These are phyloP conservation scores for Ficedula albicollis DNA, from an alignment of 2,797 vertebrate genomes.

Conservation along the genomic window DNA sequence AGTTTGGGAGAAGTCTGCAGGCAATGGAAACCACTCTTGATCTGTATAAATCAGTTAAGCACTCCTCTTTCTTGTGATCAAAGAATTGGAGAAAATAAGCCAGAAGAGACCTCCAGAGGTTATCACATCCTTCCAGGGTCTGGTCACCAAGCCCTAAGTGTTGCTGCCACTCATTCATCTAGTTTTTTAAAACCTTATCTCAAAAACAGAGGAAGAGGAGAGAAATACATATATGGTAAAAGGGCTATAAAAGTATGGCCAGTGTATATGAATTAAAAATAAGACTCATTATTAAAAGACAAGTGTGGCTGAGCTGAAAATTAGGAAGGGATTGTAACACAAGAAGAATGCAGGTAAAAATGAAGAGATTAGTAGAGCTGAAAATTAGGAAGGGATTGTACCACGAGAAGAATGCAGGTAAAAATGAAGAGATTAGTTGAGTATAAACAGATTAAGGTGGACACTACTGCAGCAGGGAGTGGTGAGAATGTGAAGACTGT, in stretches of 20 bases:
- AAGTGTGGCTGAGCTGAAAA: neutral
- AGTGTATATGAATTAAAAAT: neutral
- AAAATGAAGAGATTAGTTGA: neutral
- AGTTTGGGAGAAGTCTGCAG: neutral
- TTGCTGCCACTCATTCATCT: neutral
- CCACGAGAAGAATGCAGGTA: neutral
- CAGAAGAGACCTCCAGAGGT: neutral
- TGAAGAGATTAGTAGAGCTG: neutral
- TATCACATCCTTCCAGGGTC: neutral
- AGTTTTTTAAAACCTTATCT: neutral
- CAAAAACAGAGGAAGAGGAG: neutral
- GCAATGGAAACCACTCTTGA: neutral
- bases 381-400: constrained; percentile 19
- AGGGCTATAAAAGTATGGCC: neutral
- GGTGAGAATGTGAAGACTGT: neutral
- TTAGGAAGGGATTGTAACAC: neutral
- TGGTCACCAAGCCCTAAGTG: neutral
- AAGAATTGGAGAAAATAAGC: constrained; percentile 10
- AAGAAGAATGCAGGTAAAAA: neutral
- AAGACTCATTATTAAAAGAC: neutral
- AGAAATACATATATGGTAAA: neutral
- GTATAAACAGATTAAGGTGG: constrained; percentile 11
- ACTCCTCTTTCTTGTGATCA: neutral
- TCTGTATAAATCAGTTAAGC: neutral
- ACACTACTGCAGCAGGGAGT: neutral